phyloP scores from a whole-genome alignment of 1,140 invertebrate genomes.

The Euura lappo region DNA sequence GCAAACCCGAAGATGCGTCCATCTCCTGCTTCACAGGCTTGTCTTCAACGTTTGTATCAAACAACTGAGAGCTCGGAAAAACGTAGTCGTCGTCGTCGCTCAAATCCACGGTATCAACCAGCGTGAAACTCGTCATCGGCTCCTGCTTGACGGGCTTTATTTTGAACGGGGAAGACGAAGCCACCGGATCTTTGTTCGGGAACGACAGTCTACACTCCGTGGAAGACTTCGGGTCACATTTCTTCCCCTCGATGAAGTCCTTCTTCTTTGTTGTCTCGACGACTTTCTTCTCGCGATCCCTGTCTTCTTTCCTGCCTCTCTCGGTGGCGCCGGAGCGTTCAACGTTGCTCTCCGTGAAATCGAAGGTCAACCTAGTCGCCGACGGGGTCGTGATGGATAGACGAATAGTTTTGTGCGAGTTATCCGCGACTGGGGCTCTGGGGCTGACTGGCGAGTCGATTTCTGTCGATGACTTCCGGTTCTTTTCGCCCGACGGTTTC shows the following conservation, averaged over 20 bases:
- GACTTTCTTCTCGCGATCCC: too few relatives aligned
- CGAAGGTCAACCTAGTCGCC: too few relatives aligned
- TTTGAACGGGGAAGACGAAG: constrained; percentile 24
- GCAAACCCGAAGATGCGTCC: neutral
- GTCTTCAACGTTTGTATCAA: constrained; percentile 28
- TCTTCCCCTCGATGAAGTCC: neutral
- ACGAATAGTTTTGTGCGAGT: too few relatives aligned
- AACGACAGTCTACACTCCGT: neutral
- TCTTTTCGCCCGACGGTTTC: too few relatives aligned
- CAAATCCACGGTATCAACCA: constrained; percentile 35
- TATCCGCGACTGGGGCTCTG: too few relatives aligned
- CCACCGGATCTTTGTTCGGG: neutral
- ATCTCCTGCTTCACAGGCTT: constrained; percentile 22
- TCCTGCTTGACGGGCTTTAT: constrained; percentile 25
- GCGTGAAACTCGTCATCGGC: constrained; percentile 29
- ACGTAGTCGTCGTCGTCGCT: constrained; percentile 37
- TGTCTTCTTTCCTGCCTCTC: too few relatives aligned
- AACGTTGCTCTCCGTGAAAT: too few relatives aligned
- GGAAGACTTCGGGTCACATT: neutral
- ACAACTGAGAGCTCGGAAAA: constrained; percentile 43
- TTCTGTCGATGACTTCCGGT: too few relatives aligned
- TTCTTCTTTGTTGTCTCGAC: neutral
- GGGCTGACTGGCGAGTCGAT: too few relatives aligned
- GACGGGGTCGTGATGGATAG: too few relatives aligned
- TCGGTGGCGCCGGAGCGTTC: too few relatives aligned